These are phyloP conservation scores for Cybosia mesomella DNA, from an alignment of 2,888 invertebrate genomes.

Conservation along the genomic window DNA sequence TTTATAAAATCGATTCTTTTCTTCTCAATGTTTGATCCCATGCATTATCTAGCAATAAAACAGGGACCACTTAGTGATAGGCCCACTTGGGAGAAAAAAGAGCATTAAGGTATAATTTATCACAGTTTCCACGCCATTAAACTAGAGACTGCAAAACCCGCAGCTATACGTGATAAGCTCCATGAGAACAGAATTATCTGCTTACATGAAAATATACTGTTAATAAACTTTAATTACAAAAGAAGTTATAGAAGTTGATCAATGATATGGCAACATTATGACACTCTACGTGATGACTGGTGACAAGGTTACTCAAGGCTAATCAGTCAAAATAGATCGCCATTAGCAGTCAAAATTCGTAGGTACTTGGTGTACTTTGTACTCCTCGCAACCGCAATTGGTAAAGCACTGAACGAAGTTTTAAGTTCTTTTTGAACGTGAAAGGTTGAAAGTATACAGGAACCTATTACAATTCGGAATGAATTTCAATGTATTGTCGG, in stretches of 20 bases:
- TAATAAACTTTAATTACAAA: constrained; percentile 10
- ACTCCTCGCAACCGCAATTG: too few relatives aligned
- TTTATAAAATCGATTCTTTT: constrained; percentile 15
- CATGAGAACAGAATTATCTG: constrained; percentile 75
- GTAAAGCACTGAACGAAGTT: background rate
- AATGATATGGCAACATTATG: background rate
- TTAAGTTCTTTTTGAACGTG: background rate
- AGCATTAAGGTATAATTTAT: constrained; percentile 83
- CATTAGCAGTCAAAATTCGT: too few relatives aligned
- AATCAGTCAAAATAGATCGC: background rate
- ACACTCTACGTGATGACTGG: background rate
- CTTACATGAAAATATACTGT: constrained; percentile 61
- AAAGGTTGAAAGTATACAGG: background rate
- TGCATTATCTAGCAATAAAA: constrained; percentile 67
- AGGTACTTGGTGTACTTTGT: too few relatives aligned
- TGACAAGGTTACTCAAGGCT: background rate
- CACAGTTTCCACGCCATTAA: constrained; percentile 84
- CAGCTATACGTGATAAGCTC: constrained; percentile 79
- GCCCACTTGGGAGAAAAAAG: constrained; percentile 70
- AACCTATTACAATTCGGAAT: background rate
- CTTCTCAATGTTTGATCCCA: constrained; percentile 33
- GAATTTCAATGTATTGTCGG: background rate
- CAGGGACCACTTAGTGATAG: constrained; percentile 67
- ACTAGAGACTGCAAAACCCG: constrained; percentile 79
- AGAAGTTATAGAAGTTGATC: background rate